Evolutionary conservation across 2,113 vertebrate species (phyloP), one percentile per base, ranked within the genome.

Genomic region (Lasiurus cinereus): DNA sequence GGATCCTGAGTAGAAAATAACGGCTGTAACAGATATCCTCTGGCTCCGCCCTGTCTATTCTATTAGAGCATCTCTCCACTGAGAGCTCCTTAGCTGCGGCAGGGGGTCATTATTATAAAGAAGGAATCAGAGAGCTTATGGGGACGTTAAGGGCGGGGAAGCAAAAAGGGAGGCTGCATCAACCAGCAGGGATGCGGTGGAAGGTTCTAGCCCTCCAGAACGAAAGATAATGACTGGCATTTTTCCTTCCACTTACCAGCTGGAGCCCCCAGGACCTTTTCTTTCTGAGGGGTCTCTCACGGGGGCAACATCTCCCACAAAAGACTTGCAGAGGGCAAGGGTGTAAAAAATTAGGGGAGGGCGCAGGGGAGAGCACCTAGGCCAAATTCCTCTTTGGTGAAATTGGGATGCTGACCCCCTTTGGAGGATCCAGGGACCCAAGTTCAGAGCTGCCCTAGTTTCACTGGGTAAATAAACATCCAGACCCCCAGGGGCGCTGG

Each of bases 1-100:
- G 64, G 36, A 33, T 67, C 27, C 70, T 31, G 88, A 82, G 89
- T 83, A 88, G 89, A 74, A 94, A 94, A 79, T 76, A 88, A 80
- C 31, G 80, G 31, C 78, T 83, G 73, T 86, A 85, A 92, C 88
- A 39, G 88, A 72, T 36, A 43, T 12, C 50, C 24, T 56, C 56
- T 56, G 82, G 21, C 4, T 70, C 69, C 67, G 73, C 39, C 69
- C 56, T 31, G 46, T 43, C 67, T 69, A 24, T n/a, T 56, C 24
- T 46, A 12, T 31, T 46, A 27, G 36, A 62, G 31, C 6, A 18
- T 78, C 39, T 92, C 22, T 50, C 15, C 8, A 9, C 11, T 33
- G 33, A 50, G 33, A 21, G 83, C 76, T 19, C 43, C 69, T 33
- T 22, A 39, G 52, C 16, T 0, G 1, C 10, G 8, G 64, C 46